These are phyloP conservation scores for Pelobates cultripes DNA, from an alignment of 2,797 vertebrate genomes.

Conservation along the genomic window DNA sequence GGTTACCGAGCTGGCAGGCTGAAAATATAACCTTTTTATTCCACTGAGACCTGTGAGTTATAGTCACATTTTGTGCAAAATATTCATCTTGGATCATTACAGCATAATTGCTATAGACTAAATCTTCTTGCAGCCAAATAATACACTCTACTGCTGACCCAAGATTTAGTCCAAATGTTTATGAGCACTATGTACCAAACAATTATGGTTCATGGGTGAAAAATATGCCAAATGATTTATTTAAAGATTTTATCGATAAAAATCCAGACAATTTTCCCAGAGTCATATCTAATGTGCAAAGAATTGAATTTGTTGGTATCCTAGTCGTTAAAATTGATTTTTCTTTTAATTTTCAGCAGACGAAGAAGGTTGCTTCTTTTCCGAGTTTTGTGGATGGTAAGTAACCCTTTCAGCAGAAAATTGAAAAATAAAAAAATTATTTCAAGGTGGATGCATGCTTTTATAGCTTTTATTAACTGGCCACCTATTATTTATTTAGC, in stretches of 20 bases:
- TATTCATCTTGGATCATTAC: slow-evolving; percentile 28
- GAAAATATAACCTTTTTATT: slow-evolving; percentile 29
- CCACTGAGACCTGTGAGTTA: slow-evolving; percentile 17
- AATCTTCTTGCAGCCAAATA: slow-evolving; percentile 11
- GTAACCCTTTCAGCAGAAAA: slow-evolving; percentile 67
- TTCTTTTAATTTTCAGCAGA: slow-evolving; percentile 74
- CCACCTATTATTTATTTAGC: too few relatives aligned
- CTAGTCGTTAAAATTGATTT: slow-evolving; percentile 10
- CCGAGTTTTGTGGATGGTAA: slow-evolving; percentile 99
- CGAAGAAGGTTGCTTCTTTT: slow-evolving; percentile 93
- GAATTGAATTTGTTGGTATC: slow-evolving; percentile 3
- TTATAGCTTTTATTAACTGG: too few relatives aligned
- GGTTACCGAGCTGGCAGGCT: slow-evolving; percentile 18
- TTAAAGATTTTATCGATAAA: slow-evolving; percentile 18
- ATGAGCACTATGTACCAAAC: background rate
- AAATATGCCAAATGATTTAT: slow-evolving; percentile 15
- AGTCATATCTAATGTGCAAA: slow-evolving; percentile 4
- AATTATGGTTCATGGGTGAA: slow-evolving; percentile 6
- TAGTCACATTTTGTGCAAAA: slow-evolving; percentile 26
- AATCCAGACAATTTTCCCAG: slow-evolving; percentile 1
- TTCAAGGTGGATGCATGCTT: too few relatives aligned
- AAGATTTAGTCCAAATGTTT: background rate
- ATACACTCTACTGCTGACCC: background rate
- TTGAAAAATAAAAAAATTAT: background rate
- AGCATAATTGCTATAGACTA: slow-evolving; percentile 19